Evolutionary conservation across 2,113 vertebrate species (phyloP).

Genomic region (Odocoileus virginianus): DNA sequence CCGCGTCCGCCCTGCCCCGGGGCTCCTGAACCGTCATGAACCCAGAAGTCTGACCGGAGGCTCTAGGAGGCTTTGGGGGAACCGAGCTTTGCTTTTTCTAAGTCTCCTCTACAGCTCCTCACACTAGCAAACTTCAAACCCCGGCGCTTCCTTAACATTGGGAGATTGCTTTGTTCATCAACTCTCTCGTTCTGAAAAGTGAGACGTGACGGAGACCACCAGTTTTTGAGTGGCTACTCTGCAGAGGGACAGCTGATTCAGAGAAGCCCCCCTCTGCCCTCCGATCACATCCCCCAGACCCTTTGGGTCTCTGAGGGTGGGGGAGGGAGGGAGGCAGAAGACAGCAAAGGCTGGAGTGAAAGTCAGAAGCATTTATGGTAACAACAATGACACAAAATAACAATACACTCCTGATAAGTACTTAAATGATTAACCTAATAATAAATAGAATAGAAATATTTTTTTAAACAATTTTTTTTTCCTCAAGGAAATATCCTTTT

Average conservation of each 20-base stretch:
- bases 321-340: slow-evolving; percentile 29
- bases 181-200: slow-evolving; percentile 1
- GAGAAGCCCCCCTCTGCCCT: neutral
- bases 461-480: slow-evolving; percentile 40
- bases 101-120: slow-evolving; percentile 62
- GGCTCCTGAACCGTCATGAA: slow-evolving; percentile 73
- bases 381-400: slow-evolving; percentile 54
- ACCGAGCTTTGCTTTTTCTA: slow-evolving; percentile 70
- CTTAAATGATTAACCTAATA: slow-evolving; percentile 73
- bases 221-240: slow-evolving; percentile 27
- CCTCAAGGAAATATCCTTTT: slow-evolving; percentile 63
- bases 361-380: slow-evolving; percentile 57
- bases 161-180: slow-evolving; percentile 29
- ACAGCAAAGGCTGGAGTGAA: slow-evolving; percentile 49
- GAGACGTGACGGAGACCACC: neutral
- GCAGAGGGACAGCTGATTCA: slow-evolving; percentile 25
- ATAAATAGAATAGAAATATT: slow-evolving; percentile 74
- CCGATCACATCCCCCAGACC: neutral
- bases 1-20: slow-evolving; percentile 37
- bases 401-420: slow-evolving; percentile 70
- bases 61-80: slow-evolving; percentile 85
- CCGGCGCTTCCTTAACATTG: slow-evolving; percentile 22
- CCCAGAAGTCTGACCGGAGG: slow-evolving; percentile 79
- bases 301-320: neutral
- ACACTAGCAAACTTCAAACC: slow-evolving; percentile 44